Base-by-base conservation (phyloP, 1,140 invertebrate species). In the Caenorhabditis tropicalis region DNA sequence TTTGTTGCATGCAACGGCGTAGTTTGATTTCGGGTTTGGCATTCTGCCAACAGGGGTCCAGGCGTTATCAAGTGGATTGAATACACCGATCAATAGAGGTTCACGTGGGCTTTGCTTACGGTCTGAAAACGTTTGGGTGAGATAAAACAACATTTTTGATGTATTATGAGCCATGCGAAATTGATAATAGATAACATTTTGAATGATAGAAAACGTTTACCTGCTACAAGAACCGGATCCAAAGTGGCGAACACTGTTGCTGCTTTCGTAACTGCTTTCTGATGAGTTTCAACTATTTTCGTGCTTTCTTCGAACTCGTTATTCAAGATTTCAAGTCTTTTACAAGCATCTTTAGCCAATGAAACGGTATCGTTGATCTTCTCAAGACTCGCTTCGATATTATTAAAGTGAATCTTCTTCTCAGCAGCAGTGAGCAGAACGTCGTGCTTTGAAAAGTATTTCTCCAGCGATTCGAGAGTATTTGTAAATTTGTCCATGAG, bases 11-110 rank as follows among this genome's bases (percentile, higher is more conserved):
- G 65, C 65, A 1, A 74, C 65, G 2, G 65, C 65, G 21, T 74
- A 74, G 65, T 74, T 74, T 24, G 65, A 74, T 74, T 74, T 74
- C 29, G 65, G 65, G 21, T 74, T 74, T 10, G 65, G 65, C 65
- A 74, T 74, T 43, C 65, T n/a, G 3, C 65, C 65, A 43, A 74
- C 65, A 24, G 65, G 65, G 3, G 65, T 74, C 65, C 65, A 74
- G 2, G 15, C 33, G 0, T 21, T 74, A n/a, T 74, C 36, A 36
- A 36, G 24, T 12, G 65, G 65, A 74, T 74, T 43, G 65, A 43
- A 74, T 3, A 74, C 36, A 19, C 65, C 65, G 24, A 74, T 74
- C 15, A 74, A 31, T 24, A 74, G 65, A 4, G 65, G 36, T 12
- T 74, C 65, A 24, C 65, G 65, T 9, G 65, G 29, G 33, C 65